phyloP scores from a whole-genome alignment of 2,888 invertebrate species.

The Synergus umbraculus region DNA sequence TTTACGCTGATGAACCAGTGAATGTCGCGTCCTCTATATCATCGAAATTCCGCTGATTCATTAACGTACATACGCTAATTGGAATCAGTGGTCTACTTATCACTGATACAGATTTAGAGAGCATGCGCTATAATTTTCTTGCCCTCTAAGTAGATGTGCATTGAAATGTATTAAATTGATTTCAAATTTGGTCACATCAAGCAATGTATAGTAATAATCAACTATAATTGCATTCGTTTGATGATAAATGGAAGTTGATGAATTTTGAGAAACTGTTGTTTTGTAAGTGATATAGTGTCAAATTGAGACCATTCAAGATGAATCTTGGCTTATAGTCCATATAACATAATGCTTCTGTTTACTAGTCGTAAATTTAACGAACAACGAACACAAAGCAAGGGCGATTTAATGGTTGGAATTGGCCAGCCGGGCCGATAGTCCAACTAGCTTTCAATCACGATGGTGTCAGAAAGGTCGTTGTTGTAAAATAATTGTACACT shows the following conservation, averaged over 20 bases:
- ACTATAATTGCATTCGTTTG: background rate
- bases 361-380: constrained; percentile 4
- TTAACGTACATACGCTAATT: no score
- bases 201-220: background rate
- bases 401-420: background rate
- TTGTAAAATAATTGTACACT: constrained; percentile 31
- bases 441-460: constrained; percentile 27
- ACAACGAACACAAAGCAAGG: constrained; percentile 14
- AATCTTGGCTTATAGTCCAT: constrained; percentile 2
- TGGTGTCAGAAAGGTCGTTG: constrained; percentile 6
- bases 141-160: no score
- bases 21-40: no score
- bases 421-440: constrained; percentile 1
- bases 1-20: no score
- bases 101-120: no score
- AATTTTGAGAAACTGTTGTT: background rate
- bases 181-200: background rate
- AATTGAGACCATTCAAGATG: constrained; percentile 1
- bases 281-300: background rate
- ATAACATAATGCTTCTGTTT: constrained; percentile 26
- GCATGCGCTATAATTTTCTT: no score
- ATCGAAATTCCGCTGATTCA: no score
- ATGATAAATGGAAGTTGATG: background rate
- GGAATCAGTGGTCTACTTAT: no score
- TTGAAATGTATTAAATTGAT: no score